phyloP scores from a whole-genome alignment of 1,140 invertebrate species.

The Ceratosolen fusciceps region DNA sequence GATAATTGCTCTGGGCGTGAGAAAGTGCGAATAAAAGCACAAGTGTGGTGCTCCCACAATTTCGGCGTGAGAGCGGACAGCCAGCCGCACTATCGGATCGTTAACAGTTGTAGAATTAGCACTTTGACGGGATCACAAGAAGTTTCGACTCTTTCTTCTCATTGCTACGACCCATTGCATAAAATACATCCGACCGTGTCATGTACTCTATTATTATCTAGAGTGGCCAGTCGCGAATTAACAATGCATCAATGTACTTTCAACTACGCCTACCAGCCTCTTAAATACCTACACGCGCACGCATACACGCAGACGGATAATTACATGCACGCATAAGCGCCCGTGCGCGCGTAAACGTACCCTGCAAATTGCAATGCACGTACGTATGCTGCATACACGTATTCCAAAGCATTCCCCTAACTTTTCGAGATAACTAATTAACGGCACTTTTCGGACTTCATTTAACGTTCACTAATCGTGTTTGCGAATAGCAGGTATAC shows the following conservation, averaged over 20 bases:
- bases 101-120: not conserved
- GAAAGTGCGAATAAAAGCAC: not conserved
- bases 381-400: too few species aligned
- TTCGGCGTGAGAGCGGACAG: not conserved
- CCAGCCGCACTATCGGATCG: not conserved
- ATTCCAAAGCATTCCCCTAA: not conserved
- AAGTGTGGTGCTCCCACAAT: not conserved
- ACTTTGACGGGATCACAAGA: not conserved
- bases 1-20: not conserved
- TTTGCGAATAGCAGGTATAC: not conserved
- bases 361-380: too few species aligned
- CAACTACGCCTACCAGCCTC: not conserved
- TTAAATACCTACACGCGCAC: not conserved
- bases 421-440: not conserved
- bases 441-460: not conserved
- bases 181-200: not conserved
- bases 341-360: too few species aligned
- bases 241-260: constrained; percentile 9
- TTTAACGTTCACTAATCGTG: not conserved
- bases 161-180: not conserved
- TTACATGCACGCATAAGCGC: too few species aligned
- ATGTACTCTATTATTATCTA: not conserved
- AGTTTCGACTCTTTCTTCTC: not conserved
- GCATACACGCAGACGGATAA: not conserved
- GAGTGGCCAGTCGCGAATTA: not conserved